Base-by-base conservation (phyloP, 2,888 invertebrate species). In the Harpagoxenus sublaevis region DNA sequence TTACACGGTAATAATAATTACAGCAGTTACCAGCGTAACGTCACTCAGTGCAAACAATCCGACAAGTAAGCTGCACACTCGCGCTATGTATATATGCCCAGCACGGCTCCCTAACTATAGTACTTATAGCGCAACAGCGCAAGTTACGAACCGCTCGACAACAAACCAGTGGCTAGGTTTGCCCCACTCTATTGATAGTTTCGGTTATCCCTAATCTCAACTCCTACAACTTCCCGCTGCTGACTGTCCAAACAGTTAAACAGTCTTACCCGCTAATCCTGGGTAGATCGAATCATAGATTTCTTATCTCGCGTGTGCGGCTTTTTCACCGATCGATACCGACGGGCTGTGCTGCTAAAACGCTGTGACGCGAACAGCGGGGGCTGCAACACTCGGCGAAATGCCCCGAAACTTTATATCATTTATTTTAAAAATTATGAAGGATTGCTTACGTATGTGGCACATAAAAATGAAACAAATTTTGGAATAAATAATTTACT, bases 121-220 rank as follows among this genome's bases (percentile, higher is more conserved):
- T 79, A 79, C 79, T 79, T 79, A 79, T 60, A 39, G 48, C 48
- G 60, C 73, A 79, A 79, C 79, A 79, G 65, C 70, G 63, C 79
- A 60, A 79, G 79, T 79, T 79, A 71, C 48, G 60, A 60, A 79
- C 79, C 71, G 71, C 45, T 15, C 79, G 73, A 79, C 82, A 75
- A 82, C 82, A 75, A 75, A 65, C 77, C 79, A 15, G 83, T 68
- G 84, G 79, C 70, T 68, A 79, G 78, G 68, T 68, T 68, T 82
- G 62, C 75, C 53, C 77, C 63, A 77, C 75, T 75, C 84, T 78
- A 84, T 84, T 84, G 84, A 84, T 84, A 84, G 84, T 79, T 84
- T 79, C 79, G 70, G 84, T 79, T 78, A 79, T 79, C 84, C 84
- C 79, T 79, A 84, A 84, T 84, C 84, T 84, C 79, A 78, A 70